Base-by-base conservation (phyloP, 1,140 invertebrate genomes). In the Neodiprion pinetum region DNA sequence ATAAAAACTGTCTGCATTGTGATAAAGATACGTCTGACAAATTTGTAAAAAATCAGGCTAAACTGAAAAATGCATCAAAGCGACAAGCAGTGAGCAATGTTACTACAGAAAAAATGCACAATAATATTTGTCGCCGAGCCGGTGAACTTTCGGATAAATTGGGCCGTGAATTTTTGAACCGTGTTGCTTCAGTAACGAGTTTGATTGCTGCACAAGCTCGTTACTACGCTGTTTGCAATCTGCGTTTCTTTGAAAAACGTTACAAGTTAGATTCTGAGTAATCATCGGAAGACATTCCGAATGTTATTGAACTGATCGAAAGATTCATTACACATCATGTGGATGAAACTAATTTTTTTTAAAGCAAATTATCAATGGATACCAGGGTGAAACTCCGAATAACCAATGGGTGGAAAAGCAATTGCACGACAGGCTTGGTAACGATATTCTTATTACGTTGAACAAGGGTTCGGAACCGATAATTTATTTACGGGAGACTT, bases 271-370 rank as follows among this genome's bases (percentile, higher is more conserved):
- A 10, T 53, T 10, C 50, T 14, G 50, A 53, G n/a, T 4, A 17
- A n/a, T 9, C 28, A 14, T 72, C 48, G 9, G 48, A 72, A 72
- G n/a, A 17, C 48, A 50, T 48, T 9, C 48, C 71, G 48, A 40
- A 72, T 53, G 61, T 72, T 53, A 72, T 72, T 11, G 49, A 72
- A 21, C n/a, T 72, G 11, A 72, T 72, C n/a, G n/a, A 72, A 72
- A 49, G 61, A 72, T 72, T 40, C 71, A 21, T 72, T 11, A 17
- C 48, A 17, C 23, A 72, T 17, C 14, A 72, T 72, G 40, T 21
- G 48, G 48, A 72, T 21, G 71, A 72, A 72, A 7, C n/a, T n/a
- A 49, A 72, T 21, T 72, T 72, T 72, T 72, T 8, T n/a, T 70
- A 8, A 70, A 11, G n/a, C 48, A 28, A 70, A 70, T 70, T 70